Conservation (phyloP, 2,113 vertebrate species). For the Elachura formosa region DNA sequence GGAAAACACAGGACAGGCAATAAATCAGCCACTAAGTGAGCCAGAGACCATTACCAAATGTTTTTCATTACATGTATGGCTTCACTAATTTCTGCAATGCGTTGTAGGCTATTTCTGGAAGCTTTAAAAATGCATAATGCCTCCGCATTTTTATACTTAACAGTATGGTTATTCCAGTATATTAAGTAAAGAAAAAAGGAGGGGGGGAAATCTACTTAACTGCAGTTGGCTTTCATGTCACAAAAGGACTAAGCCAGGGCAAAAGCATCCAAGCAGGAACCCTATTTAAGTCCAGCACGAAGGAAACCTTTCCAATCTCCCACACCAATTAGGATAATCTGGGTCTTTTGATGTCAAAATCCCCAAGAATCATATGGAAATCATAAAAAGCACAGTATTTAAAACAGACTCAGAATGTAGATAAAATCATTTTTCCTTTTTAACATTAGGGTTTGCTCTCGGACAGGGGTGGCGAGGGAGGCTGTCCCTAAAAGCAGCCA, state of each 20-base stretch:
- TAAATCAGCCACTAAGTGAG: conserved; percentile 31
- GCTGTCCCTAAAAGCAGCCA: neutral
- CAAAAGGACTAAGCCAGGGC: conserved; percentile 1
- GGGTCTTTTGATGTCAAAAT: conserved; percentile 45
- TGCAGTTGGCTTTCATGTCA: conserved; percentile 14
- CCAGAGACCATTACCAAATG: conserved; percentile 26
- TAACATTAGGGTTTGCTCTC: neutral
- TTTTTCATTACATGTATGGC: conserved; percentile 36
- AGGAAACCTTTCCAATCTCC: conserved; percentile 35
- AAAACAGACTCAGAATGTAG: conserved; percentile 27
- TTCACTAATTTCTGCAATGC: conserved; percentile 44
- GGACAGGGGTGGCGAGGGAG: neutral
- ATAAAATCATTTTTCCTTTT: conserved; percentile 30
- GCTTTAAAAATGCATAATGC: conserved; percentile 26
- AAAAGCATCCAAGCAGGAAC: conserved; percentile 18
- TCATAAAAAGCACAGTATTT: conserved; percentile 49
- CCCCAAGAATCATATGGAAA: conserved; percentile 54
- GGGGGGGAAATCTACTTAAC: neutral
- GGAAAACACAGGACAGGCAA: neutral
- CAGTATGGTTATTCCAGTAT: conserved; percentile 46
- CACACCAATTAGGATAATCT: conserved; percentile 57
- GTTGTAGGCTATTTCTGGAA: conserved; percentile 56
- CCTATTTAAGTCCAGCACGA: conserved; percentile 27
- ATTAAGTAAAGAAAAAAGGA: neutral
- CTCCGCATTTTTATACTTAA: conserved; percentile 55